Base-by-base conservation (phyloP, 2,797 vertebrate species). In the Scarus forsteni region DNA sequence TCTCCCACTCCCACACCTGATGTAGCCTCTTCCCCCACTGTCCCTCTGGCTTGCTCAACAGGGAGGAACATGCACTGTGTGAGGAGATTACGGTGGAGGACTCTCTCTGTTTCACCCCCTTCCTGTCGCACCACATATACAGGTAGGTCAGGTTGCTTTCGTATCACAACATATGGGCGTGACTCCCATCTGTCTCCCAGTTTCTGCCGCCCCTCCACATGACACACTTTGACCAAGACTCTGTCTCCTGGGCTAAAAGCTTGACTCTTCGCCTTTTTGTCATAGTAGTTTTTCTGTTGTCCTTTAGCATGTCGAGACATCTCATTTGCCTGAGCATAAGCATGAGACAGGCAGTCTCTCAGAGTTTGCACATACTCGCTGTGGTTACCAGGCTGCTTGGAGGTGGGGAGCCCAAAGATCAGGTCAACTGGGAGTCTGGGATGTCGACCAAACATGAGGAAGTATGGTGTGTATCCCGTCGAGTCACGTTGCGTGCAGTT, bases 401-500 rank as follows among this genome's bases (percentile, higher is more conserved):
- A 39, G 4, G 63, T 8, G 0, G 16, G 12, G 0, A 65, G 34
- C 3, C 72, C 35, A 35, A 75, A 83, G 1, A 79, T 18, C 10
- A 78, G 43, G 59, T 85, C 49, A 1, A 69, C 42, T 7, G 59
- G 76, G 11, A 79, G 72, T 7, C 66, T 49, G 5, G 75, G 73
- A 39, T 75, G 67, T 9, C 76, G 67, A 0, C 66, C 66, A 16
- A 79, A 85, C 75, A 85, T 83, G 0, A 85, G 64, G 18, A 57
- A 85, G 16, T 80, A 73, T 18, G 56, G 71, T 1, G 54, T 75
- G 10, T 74, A 89, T 1, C 83, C 81, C 5, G 69, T 87, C 0
- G 73, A 89, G 13, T 85, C 49, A 7, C 83, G 73, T 5, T 5
- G 15, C 4, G 68, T 70, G 46, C 81, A 84, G 58, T 80, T 88